Base-by-base conservation (phyloP, 2,797 vertebrate species). In the Tragopan temminckii region DNA sequence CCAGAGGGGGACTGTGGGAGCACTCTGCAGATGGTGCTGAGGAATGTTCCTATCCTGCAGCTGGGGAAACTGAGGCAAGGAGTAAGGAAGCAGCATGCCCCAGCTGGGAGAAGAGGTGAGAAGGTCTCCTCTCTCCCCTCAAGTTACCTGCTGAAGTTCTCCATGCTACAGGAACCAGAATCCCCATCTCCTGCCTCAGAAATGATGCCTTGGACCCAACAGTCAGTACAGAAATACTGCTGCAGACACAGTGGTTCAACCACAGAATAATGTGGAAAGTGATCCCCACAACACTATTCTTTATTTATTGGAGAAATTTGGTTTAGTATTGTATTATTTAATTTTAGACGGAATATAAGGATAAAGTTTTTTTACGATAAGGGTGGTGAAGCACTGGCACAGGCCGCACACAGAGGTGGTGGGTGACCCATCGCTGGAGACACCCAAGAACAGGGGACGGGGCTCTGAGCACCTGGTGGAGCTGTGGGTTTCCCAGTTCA, bases 61-160 rank as follows among this genome's bases (percentile, higher is more conserved):
- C 62, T 71, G 72, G 92, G 48, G 94, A 94, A 96, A 92, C 94
- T 87, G 79, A 95, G 95, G 88, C 94, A 93, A 13, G 52, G 45
- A 89, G 74, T 25, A 35, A 38, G 46, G 31, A 36, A 75, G n/a
- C 33, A 50, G 36, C 67, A 61, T 15, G 0, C 36, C 59, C 42
- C 24, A 36, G 18, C 7, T 25, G 45, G 29, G 10, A 80, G 36
- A 24, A 70, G 77, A n/a, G 29, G 6, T 25, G 57, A 18, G 75
- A 63, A 70, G 46, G 67, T 84, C 85, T 72, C 18, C 45, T 70
- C 36, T 46, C 25, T 74, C 13, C 19, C 36, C 36, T 48, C 11
- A 6, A 5, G 13, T 48, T 48, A 21, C 9, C 36, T 40, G 4
- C 8, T 14, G 58, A 71, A 81, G 16, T 15, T 7, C 52, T 8